Conservation (phyloP, 2,113 vertebrate genomes). For the Bubo blakistoni region DNA sequence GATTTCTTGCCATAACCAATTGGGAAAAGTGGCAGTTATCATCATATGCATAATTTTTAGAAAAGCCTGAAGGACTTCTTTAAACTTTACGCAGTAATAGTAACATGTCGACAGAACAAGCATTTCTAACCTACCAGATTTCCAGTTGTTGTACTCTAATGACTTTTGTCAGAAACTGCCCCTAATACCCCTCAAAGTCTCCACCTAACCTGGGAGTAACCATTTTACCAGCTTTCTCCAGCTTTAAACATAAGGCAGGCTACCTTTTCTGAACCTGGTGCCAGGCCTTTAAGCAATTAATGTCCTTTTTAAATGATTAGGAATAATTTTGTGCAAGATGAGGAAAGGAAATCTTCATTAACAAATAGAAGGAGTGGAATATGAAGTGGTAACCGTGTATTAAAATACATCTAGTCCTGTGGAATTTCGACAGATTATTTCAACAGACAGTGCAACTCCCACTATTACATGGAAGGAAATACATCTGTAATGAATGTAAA, state of each 20-base stretch:
- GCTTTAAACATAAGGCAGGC: background rate
- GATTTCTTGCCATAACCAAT: background rate
- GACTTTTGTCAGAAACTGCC: background rate
- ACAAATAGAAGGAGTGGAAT: background rate
- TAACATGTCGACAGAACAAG: background rate
- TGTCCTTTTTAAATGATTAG: background rate
- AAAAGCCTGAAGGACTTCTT: background rate
- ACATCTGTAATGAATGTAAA: background rate
- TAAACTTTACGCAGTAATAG: background rate
- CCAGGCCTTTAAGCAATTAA: background rate
- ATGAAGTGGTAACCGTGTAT: background rate
- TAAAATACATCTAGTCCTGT: background rate
- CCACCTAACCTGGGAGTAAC: background rate
- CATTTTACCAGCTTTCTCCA: background rate
- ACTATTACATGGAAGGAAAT: background rate
- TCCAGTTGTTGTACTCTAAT: background rate
- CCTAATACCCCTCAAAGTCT: background rate
- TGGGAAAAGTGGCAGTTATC: background rate
- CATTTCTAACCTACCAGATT: background rate
- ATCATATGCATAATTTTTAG: background rate
- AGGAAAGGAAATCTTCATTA: background rate
- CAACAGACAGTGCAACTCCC: background rate
- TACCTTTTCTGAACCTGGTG: background rate
- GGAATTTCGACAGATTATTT: background rate
- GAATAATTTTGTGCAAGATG: background rate